Base-by-base conservation (phyloP, 2,888 invertebrate species). In the Sycophila texana region DNA sequence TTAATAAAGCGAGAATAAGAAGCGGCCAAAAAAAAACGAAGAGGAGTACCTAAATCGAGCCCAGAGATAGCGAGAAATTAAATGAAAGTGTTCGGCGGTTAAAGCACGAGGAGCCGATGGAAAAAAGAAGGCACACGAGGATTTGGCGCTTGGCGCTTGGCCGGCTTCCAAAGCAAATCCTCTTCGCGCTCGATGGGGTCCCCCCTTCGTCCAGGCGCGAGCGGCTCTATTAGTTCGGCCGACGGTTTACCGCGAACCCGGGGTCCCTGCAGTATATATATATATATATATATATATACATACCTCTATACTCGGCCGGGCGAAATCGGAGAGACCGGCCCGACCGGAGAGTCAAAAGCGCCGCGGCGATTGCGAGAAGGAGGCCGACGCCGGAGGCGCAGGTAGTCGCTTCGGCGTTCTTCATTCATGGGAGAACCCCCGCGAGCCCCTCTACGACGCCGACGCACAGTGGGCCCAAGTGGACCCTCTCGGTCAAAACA, bases 351-450 rank as follows among this genome's bases (percentile, higher is more conserved):
- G 39, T 73, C 79, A 79, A 81, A 81, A 79, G 79, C 67, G 75
- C 81, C 81, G 78, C 74, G 47, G 53, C 68, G 70, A 51, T 57
- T 55, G 77, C 14, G 61, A 65, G 57, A 14, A 22, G 18, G 63
- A 22, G 18, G 63, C 61, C 72, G 67, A 70, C 57, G 73, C 51
- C 68, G 72, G 55, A 75, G 77, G 75, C 74, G 77, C 81, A 81
- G 77, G 77, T 76, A 74, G 67, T 67, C 20, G 58, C 65, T 1
- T 18, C 13, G 39, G 72, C 70, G 66, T 82, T 80, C 81, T 82
- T 80, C 81, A 81, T 82, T 82, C 81, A 79, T 82, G 73, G 80
- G 76, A 10, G 60, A 75, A 82, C 80, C 80, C 82, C 81, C 78
- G 65, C 80, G 80, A 60, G 72, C 70, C 75, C 77, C 70, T 70